Evolutionary conservation across 2,113 vertebrate genomes (phyloP).

Genomic region (Lepus timidus): DNA sequence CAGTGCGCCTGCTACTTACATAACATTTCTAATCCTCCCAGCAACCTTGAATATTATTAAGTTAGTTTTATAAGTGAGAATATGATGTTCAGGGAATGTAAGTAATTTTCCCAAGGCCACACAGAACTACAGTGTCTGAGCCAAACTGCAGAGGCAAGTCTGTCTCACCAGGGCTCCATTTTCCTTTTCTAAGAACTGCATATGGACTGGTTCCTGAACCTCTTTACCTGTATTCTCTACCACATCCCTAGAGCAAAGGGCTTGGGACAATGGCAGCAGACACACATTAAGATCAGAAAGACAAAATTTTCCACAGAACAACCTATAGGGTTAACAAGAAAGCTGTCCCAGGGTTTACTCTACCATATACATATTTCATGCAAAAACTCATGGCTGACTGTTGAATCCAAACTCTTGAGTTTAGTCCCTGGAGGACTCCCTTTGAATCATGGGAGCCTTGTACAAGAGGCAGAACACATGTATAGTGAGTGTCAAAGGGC

Average conservation of each 20-base stretch:
- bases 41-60: background rate
- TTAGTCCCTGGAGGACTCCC: background rate
- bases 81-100: background rate
- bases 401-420: slow-evolving; percentile 18
- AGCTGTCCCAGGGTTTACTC: background rate
- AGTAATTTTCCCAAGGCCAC: slow-evolving; percentile 31
- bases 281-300: background rate
- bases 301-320: slow-evolving; percentile 3
- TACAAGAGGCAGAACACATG: background rate
- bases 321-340: background rate
- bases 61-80: slow-evolving; percentile 20
- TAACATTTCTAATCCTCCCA: background rate
- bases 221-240: background rate
- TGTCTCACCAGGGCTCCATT: background rate
- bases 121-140: background rate
- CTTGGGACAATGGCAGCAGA: background rate
- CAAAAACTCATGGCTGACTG: background rate
- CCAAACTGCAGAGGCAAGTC: background rate
- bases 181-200: background rate
- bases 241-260: background rate
- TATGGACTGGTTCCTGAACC: background rate
- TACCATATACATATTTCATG: background rate
- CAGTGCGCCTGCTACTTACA: background rate
- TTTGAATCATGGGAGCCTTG: background rate
- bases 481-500: background rate